Evolutionary conservation across 2,797 vertebrate genomes (phyloP).

Genomic region (Pelochelys cantorii): DNA sequence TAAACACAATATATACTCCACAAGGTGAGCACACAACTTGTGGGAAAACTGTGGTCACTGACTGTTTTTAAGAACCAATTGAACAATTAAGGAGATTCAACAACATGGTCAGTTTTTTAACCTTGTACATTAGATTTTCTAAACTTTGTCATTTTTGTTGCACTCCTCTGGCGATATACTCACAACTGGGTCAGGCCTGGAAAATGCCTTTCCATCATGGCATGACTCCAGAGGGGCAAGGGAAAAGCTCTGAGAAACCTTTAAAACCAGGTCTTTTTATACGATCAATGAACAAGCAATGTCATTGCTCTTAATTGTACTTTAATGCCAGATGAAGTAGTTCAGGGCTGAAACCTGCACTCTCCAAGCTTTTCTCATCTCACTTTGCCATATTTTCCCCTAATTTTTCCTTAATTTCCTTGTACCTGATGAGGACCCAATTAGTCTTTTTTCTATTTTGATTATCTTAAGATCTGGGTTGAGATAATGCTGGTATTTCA

Average conservation of each 20-base stretch:
- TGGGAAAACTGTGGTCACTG: background rate
- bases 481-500: background rate
- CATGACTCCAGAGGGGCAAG: background rate
- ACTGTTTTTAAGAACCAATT: background rate
- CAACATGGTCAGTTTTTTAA: background rate
- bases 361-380: background rate
- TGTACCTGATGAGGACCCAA: background rate
- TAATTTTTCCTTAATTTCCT: background rate
- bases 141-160: background rate
- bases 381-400: background rate
- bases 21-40: background rate
- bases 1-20: background rate
- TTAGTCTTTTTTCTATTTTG: background rate
- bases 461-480: background rate
- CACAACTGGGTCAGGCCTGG: background rate
- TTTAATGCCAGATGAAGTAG: background rate
- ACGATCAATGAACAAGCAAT: background rate
- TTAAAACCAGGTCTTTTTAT: background rate
- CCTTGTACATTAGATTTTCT: background rate
- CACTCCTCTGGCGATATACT: background rate
- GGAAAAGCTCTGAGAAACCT: background rate
- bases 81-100: background rate
- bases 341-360: background rate
- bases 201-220: background rate
- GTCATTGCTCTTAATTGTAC: background rate